Conservation (phyloP, 2,888 invertebrate genomes). For the Limenitis camilla region DNA sequence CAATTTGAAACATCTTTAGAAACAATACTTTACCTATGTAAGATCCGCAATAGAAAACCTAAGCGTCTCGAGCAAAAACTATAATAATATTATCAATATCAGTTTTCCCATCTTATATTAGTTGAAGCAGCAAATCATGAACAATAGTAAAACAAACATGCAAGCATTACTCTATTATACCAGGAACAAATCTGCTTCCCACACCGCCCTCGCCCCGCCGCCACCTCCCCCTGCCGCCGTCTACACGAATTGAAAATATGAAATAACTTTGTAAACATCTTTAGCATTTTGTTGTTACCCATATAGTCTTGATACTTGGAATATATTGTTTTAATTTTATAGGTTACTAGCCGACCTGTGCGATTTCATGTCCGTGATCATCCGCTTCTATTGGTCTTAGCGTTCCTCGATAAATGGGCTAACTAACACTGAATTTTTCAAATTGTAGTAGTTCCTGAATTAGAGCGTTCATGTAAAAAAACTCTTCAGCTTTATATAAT, state of each 20-base stretch:
- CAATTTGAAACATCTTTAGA: no score
- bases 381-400: no score
- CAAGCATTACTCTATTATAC: constrained; percentile 19
- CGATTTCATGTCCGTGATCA: background rate
- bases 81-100: background rate
- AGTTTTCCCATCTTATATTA: background rate
- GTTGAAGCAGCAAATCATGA: background rate
- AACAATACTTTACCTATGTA: no score
- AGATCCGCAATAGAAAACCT: no score
- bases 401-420: no score
- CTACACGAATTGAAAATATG: constrained; percentile 71
- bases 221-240: constrained; percentile 26
- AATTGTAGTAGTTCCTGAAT: no score
- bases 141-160: constrained; percentile 18
- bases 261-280: constrained; percentile 71
- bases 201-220: constrained; percentile 34
- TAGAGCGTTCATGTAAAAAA: no score
- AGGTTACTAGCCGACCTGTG: no score
- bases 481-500: no score
- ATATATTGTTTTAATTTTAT: background rate
- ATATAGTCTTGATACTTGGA: constrained; percentile 41
- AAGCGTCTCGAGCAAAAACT: background rate
- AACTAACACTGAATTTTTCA: no score
- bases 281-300: constrained; percentile 32
- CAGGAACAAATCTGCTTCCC: constrained; percentile 49